Evolutionary conservation across 2,888 invertebrate genomes (phyloP), one percentile per base, ranked within the genome.

Genomic region (Drosophila neonasuta): DNA sequence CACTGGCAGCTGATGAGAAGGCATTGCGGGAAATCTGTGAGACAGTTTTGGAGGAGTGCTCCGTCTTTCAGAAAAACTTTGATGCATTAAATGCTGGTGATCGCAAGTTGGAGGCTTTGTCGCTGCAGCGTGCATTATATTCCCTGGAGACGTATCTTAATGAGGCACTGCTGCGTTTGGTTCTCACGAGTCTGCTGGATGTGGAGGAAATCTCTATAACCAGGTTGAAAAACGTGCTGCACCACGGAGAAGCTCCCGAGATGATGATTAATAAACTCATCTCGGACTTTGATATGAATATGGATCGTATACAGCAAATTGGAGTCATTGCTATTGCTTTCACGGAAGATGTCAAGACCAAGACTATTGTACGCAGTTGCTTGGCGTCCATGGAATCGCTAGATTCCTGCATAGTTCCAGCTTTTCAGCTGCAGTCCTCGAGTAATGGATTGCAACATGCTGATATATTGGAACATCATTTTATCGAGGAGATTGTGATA

Each of bases 221-320:
- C 7, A 85, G 74, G 6, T 60, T 91, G 1, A 87, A 86, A 3
- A 55, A 66, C 2, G 62, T 65, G 0, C 73, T 89, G 3, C 69
- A 71, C n/a, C 41, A 29, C 3, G 8, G 24, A 7, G 41, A 74
- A 39, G 54, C 63, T 46, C 50, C 65, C 1, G 68, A 80, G 29
- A 73, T 54, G 0, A 59, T 82, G 0, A 87, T 8, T 10, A 34
- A 89, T 29, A 80, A 85, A 11, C 59, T 87, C 1, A 89, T 90
- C 34, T 79, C 79, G 0, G 87, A 89, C 49, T 90, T 91, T 62
- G 91, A 91, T 78, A 74, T 82, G 0, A 89, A 89, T 56, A 76
- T 90, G 15, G 91, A 91, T 69, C 85, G 90, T 15, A 86, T 89
- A 10, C 87, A 88, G 5, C 91, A 90, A 68, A 90, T 91, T 55